Evolutionary conservation across 2,888 invertebrate species (phyloP).

Genomic region (Operophtera brumata): DNA sequence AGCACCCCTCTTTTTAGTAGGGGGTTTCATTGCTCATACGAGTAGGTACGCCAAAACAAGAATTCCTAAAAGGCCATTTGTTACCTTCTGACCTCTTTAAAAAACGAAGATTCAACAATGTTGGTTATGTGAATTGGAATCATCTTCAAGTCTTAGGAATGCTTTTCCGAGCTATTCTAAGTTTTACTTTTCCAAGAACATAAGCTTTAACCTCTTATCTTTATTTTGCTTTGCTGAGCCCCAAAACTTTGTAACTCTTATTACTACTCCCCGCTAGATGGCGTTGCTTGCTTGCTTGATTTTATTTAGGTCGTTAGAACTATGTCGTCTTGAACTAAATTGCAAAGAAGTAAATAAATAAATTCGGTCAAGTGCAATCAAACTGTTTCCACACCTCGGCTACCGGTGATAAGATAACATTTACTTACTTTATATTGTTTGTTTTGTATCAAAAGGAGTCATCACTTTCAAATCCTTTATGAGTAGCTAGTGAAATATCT

Average conservation of each 20-base stretch:
- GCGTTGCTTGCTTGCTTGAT: conserved; percentile 20
- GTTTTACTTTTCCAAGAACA: too few relatives aligned
- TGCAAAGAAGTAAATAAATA: conserved; percentile 18
- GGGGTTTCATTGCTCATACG: too few relatives aligned
- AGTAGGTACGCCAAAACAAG: too few relatives aligned
- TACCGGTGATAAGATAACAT: conserved; percentile 33
- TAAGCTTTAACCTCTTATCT: too few relatives aligned
- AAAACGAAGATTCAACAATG: too few relatives aligned
- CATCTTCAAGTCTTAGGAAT: background rate
- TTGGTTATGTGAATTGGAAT: background rate
- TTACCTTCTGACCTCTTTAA: too few relatives aligned
- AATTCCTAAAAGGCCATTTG: too few relatives aligned
- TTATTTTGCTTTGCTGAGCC: too few relatives aligned
- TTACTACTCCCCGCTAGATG: conserved; percentile 39
- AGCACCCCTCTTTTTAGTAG: too few relatives aligned
- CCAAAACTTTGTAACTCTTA: background rate
- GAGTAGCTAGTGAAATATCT: background rate
- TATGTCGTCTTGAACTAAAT: conserved; percentile 3
- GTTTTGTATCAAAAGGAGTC: background rate
- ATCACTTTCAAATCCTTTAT: conserved; percentile 3
- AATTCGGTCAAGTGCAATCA: conserved; percentile 30
- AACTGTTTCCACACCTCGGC: conserved; percentile 23
- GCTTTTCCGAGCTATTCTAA: too few relatives aligned
- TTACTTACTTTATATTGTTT: conserved; percentile 4
- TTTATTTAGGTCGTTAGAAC: background rate